Percentiles rank a stretch among this genome's conserved stretches.
Evolutionary conservation across 2,888 invertebrate genomes (phyloP).

Genomic region (Campopleginae sp.): DNA sequence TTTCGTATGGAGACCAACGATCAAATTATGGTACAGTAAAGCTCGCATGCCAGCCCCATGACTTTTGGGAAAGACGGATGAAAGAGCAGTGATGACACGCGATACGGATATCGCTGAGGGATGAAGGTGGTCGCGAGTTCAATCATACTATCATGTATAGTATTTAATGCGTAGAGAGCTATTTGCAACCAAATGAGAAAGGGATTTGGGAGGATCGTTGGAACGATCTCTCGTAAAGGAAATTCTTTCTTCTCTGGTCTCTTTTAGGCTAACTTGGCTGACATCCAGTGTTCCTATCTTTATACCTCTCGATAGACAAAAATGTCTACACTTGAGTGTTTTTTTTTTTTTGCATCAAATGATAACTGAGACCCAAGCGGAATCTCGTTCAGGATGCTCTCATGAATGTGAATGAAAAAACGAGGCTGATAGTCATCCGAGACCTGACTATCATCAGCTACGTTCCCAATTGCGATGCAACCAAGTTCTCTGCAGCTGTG

Average conservation of each 20-base stretch:
- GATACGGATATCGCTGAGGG: conserved; percentile 22
- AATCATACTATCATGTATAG: conserved; percentile 9
- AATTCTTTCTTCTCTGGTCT: conserved; percentile 28
- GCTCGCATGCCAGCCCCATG: conserved; percentile 14
- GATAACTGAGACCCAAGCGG: conserved; percentile 46
- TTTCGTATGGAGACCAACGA: background rate
- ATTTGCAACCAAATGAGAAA: conserved; percentile 54
- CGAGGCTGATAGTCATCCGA: conserved; percentile 56
- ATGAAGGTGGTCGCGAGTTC: conserved; percentile 29
- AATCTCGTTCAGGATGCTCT: conserved; percentile 52
- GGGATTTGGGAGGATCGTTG: conserved; percentile 61
- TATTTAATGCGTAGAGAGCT: conserved; percentile 29
- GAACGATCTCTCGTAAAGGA: conserved; percentile 68
- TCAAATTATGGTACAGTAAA: background rate
- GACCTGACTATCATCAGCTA: background rate
- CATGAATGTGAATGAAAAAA: conserved; percentile 67
- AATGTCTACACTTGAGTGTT: conserved; percentile 67
- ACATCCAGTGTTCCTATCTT: conserved; percentile 19
- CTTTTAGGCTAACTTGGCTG: conserved; percentile 12
- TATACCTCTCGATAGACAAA: conserved; percentile 29
- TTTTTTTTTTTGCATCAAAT: conserved; percentile 66
- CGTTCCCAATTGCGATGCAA: background rate
- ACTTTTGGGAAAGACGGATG: conserved; percentile 40
- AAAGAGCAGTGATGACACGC: background rate
- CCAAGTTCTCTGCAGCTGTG: background rate